These are phyloP conservation scores for Lampris incognitus DNA, from an alignment of 2,113 vertebrate species.

Conservation along the genomic window DNA sequence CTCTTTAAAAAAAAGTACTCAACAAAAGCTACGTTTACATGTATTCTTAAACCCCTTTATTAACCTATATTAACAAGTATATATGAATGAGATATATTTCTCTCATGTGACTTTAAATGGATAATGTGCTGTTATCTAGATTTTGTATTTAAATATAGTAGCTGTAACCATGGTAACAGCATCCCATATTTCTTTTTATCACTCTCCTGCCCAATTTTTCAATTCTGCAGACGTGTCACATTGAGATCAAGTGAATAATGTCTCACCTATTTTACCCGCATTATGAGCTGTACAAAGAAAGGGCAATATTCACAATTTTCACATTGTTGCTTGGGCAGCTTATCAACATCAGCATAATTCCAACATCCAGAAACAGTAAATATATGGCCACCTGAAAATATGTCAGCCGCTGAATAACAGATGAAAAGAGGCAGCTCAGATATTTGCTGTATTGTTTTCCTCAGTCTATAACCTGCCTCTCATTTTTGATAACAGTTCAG, in stretches of 20 bases:
- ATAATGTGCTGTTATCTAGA: conserved; percentile 7
- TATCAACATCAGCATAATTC: background rate
- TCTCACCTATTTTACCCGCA: background rate
- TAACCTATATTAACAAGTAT: background rate
- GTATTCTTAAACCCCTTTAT: conserved; percentile 13
- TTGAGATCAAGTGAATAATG: too few species aligned
- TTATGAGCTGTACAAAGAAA: background rate
- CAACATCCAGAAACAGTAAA: conserved; percentile 57
- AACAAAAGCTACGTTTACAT: too few species aligned
- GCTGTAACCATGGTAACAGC: background rate
- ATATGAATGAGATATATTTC: background rate
- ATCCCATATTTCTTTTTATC: background rate
- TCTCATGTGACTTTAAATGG: conserved; percentile 8
- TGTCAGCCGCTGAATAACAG: conserved; percentile 69
- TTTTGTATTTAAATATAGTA: too few species aligned
- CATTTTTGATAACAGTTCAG: conserved; percentile 81
- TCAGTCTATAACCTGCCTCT: conserved; percentile 66
- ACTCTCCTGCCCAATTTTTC: background rate
- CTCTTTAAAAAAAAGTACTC: too few species aligned
- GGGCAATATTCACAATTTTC: background rate
- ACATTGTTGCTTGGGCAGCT: too few species aligned
- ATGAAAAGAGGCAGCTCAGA: conserved; percentile 67
- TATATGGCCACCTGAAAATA: conserved; percentile 51
- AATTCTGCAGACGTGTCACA: too few species aligned
- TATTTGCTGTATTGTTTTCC: conserved; percentile 67